These are phyloP conservation scores for Drosophila antonietae DNA, from an alignment of 2,888 invertebrate genomes.

Conservation along the genomic window DNA sequence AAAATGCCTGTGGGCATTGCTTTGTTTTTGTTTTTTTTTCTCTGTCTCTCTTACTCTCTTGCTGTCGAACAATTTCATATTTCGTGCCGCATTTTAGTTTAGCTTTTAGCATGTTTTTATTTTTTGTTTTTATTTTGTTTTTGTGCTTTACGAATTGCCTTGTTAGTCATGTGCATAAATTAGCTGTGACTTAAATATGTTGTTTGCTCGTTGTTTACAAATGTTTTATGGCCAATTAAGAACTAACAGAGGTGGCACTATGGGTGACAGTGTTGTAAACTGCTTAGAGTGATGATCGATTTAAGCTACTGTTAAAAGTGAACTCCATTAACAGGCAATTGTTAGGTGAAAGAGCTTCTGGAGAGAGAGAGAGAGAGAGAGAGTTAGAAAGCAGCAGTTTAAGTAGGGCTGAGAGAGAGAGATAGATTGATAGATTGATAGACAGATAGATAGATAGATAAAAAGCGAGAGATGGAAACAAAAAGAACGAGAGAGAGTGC, in stretches of 20 bases:
- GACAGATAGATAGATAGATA: too few relatives aligned
- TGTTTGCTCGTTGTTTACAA: slow-evolving; percentile 36
- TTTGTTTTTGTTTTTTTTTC: not conserved
- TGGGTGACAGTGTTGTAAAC: not conserved
- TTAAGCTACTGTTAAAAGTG: not conserved
- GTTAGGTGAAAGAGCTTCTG: too few relatives aligned
- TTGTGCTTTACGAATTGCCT: slow-evolving; percentile 35
- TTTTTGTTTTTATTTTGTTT: not conserved
- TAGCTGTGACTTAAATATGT: slow-evolving; percentile 46
- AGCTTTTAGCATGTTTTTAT: slow-evolving; percentile 41
- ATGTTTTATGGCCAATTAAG: slow-evolving; percentile 45
- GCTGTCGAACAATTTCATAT: slow-evolving; percentile 32
- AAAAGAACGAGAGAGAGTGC: not conserved
- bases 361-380: not conserved
- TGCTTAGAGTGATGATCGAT: slow-evolving; percentile 4
- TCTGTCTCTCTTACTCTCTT: not conserved
- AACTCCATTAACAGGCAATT: not conserved
- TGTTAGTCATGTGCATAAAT: slow-evolving; percentile 64
- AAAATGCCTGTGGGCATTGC: slow-evolving; percentile 11
- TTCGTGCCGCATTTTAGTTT: slow-evolving; percentile 44
- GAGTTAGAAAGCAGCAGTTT: not conserved
- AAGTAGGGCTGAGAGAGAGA: too few relatives aligned
- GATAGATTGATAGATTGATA: too few relatives aligned
- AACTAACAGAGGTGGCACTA: slow-evolving; percentile 20
- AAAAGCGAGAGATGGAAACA: not conserved